Base-by-base conservation (phyloP, 1,140 invertebrate genomes). In the Drosophila teissieri region DNA sequence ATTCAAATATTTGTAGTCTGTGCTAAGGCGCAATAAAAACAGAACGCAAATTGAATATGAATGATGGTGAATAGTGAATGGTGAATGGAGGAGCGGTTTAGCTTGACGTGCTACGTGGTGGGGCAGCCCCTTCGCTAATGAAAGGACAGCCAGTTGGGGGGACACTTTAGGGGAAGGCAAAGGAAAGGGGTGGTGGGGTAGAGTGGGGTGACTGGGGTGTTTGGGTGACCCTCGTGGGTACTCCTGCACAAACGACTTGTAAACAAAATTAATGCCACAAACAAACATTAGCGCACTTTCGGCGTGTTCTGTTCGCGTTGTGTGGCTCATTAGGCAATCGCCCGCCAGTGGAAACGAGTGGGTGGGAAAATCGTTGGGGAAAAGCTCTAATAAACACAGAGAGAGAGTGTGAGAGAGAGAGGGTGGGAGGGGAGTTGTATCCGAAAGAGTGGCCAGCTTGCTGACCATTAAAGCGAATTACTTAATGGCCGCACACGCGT, bases 251-350 rank as follows among this genome's bases (percentile, higher is more conserved):
- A 86, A 86, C 83, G 76, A 86, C 83, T 86, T 89, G 84, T 89
- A 89, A 84, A 88, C 83, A 89, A 89, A 88, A 88, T 89, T 84
- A 89, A 88, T 88, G 63, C 84, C 83, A 77, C 78, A 82, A 80
- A 77, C 84, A 88, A 88, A 69, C 80, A 89, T 88, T 88, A 84
- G 73, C 84, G 80, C 83, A 88, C 72, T 83, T 89, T 88, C 70
- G 67, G 67, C 72, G 63, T 63, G 83, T 76, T 68, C 46, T 51
- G 57, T 51, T 74, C 62, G 62, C 78, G 67, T 81, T 86, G 78
- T 72, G 72, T 73, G 84, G 72, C 84, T 88, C 83, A 88, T 88
- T 89, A 88, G 80, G 75, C 70, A 49, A 40, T 44, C 44, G 15
- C 40, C 53, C 52, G 10, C 22, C 34, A 12, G 15, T 17, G 46